phyloP scores from a whole-genome alignment of 2,113 vertebrate species.

The Colossoma macropomum region DNA sequence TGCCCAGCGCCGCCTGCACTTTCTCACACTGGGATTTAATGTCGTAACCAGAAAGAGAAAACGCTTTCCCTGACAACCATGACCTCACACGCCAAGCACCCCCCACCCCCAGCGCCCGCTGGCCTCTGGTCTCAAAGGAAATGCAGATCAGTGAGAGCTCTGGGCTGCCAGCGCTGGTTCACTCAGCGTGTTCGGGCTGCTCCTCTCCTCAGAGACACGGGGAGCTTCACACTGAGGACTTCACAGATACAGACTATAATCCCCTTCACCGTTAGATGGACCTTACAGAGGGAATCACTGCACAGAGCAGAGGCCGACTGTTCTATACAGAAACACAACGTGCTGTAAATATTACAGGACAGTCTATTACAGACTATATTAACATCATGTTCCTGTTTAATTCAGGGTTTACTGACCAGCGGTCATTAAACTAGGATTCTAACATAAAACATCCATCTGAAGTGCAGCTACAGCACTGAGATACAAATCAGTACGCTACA shows the following conservation, averaged over 20 bases:
- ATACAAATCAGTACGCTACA: too few relatives aligned
- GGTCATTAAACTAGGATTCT: too few relatives aligned
- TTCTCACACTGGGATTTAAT: slow-evolving; percentile 53
- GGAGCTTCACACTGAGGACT: neutral
- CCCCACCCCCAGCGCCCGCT: neutral
- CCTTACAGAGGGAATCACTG: too few relatives aligned
- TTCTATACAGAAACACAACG: too few relatives aligned
- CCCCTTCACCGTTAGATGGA: neutral
- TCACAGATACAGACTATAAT: neutral
- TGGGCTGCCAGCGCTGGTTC: neutral
- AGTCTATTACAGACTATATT: too few relatives aligned
- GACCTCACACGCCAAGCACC: slow-evolving; percentile 37
- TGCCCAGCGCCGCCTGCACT: slow-evolving; percentile 18
- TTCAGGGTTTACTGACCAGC: too few relatives aligned
- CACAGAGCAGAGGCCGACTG: too few relatives aligned
- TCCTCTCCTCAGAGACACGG: neutral
- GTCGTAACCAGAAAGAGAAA: slow-evolving; percentile 47
- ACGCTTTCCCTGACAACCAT: slow-evolving; percentile 48
- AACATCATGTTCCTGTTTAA: too few relatives aligned
- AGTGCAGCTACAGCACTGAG: too few relatives aligned
- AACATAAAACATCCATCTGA: too few relatives aligned
- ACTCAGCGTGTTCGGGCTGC: neutral
- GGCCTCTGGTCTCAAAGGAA: neutral
- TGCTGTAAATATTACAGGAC: too few relatives aligned
- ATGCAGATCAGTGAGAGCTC: slow-evolving; percentile 16